Evolutionary conservation across 2,797 vertebrate species (phyloP), one percentile per base, ranked within the genome.

Genomic region (Pseudochaenichthys georgianus): DNA sequence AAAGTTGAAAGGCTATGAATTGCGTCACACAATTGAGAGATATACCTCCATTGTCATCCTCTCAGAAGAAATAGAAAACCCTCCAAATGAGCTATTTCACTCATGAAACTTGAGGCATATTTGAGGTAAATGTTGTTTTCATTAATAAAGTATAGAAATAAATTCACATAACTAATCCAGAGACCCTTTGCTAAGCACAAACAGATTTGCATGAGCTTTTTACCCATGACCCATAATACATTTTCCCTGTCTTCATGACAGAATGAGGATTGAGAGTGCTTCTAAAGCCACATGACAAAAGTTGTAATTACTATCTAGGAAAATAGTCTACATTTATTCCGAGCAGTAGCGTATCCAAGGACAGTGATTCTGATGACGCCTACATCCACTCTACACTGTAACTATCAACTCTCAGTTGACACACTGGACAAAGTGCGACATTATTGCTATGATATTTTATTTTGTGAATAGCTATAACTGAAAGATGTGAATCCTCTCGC

Each of bases 401-500:
- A 78, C 80, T 59, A 78, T 51, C 53, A 60, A n/a, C 34, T 75
- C 52, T 69, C 57, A 70, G 67, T 73, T 2, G 10, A 72, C 64
- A 38, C 48, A 43, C 2, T 81, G 74, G 67, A 74, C 38, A 48
- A 72, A 63, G 45, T 73, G 63, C 73, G 74, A 57, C 50, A 17
- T 47, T 60, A 17, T 64, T 52, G 60, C 12, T 83, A 48, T 85
- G 54, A 23, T 80, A 23, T 69, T 76, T 81, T 21, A 13, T 63
- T 61, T 78, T 88, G 81, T 86, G 64, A 89, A 76, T 80, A 82
- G 60, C 64, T 78, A 70, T 70, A 61, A 77, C 15, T 82, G 70
- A 83, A 38, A 76, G 75, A 70, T 84, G 92, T 90, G 90, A 83
- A 71, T 70, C 43, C 16, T 65, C 67, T 89, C 84, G 64, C 84